Percentiles rank a stretch among this genome's conserved stretches.
Conservation (phyloP, 2,888 invertebrate species). For the Escarpia spicata region DNA sequence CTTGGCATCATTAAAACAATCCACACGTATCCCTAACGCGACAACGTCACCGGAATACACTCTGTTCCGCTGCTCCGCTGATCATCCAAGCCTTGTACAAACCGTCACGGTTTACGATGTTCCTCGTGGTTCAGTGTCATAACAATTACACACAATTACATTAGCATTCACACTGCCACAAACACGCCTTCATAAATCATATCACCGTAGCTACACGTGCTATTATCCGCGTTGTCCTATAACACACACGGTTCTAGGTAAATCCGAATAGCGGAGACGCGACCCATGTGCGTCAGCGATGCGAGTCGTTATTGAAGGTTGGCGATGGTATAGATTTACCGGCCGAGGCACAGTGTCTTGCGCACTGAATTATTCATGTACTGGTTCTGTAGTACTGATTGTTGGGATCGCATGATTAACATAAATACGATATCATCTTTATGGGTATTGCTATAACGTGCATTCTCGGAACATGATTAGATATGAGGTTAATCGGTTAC, state of each 20-base stretch:
- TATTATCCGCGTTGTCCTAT: background rate
- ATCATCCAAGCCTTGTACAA: background rate
- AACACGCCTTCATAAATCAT: background rate
- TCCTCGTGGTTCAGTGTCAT: background rate
- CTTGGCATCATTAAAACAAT: background rate
- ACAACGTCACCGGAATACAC: background rate
- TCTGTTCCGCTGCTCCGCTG: background rate
- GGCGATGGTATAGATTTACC: background rate
- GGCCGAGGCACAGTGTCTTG: background rate
- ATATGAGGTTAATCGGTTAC: too few relatives aligned
- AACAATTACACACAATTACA: background rate
- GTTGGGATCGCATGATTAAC: background rate
- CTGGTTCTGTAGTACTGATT: background rate
- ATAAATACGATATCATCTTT: background rate
- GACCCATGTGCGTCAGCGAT: background rate
- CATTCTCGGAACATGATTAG: too few relatives aligned
- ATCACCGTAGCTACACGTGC: background rate
- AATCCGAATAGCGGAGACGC: background rate
- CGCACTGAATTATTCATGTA: conserved; percentile 4
- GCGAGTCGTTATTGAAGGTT: background rate
- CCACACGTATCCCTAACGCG: background rate
- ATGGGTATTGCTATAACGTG: background rate
- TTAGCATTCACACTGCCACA: background rate
- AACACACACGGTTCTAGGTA: background rate
- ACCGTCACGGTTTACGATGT: background rate